Base-by-base conservation (phyloP, 1,140 invertebrate species). In the Metopolophium dirhodum region DNA sequence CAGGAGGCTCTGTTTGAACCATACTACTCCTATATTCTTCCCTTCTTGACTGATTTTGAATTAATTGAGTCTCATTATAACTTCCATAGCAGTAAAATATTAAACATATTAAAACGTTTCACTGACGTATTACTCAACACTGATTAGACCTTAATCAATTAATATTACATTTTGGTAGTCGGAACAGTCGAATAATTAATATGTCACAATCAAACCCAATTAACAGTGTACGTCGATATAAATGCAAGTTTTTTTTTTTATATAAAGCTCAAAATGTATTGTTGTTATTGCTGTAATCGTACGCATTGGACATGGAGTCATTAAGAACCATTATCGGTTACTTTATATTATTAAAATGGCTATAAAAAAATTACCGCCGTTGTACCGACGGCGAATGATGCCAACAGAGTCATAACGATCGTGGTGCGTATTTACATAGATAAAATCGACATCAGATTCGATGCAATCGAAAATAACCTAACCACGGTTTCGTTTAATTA, bases 391-490 rank as follows among this genome's bases (percentile, higher is more conserved):
- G 23, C 54, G 18, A 90, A 41, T 26, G 26, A 90, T 45, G 37
- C 89, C 54, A 90, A 90, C 37, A 41, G 30, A 90, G 23, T 90
- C 54, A n/a, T 68, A 61, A 41, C 41, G 54, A 45, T 37, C 20
- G 23, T 51, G 22, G 47, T 14, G 41, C 18, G 23, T 88, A 88
- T 90, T 90, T 45, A 23, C 89, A 90, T 90, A 90, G 89, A 90
- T 90, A 90, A 90, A 68, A 90, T 90, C 89, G 26, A 68, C 30
- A 90, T 45, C n/a, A 57, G n/a, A 89, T 89, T 37, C 37, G 89
- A 90, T 68, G 87, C 87, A 54, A 77, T 54, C 86, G 86, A 88
- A 85, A 77, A 77, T 77, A 77, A 77, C 61, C 61, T 35, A 18
- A 35, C n/a, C 49, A 47, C 35, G 37, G 54, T 45, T 45, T 45